phyloP scores from a whole-genome alignment of 2,888 invertebrate genomes.

The Drosophila incognita region DNA sequence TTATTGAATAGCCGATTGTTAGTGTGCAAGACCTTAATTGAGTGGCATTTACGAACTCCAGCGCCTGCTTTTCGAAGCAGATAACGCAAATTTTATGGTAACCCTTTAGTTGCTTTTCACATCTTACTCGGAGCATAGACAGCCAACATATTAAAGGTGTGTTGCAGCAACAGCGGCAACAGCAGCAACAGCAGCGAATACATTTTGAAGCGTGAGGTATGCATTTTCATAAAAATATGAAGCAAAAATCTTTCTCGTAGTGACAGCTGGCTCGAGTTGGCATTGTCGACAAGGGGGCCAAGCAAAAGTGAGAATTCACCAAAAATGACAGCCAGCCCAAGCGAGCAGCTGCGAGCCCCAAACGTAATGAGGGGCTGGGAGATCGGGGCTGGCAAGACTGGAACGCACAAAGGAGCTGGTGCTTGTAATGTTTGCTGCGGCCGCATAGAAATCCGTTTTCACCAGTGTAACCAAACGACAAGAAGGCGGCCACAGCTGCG shows the following conservation, averaged over 20 bases:
- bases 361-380: slow-evolving; percentile 12
- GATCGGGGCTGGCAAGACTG: slow-evolving; percentile 1
- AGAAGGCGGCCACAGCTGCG: slow-evolving; percentile 63
- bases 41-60: neutral
- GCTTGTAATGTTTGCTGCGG: slow-evolving; percentile 45
- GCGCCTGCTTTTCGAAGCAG: neutral
- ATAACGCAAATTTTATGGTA: slow-evolving; percentile 44
- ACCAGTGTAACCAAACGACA: slow-evolving; percentile 51
- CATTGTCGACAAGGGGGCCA: slow-evolving; percentile 16
- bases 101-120: slow-evolving; percentile 64
- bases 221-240: slow-evolving; percentile 69
- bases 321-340: slow-evolving; percentile 51
- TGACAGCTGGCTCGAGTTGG: slow-evolving; percentile 43
- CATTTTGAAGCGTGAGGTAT: slow-evolving; percentile 43
- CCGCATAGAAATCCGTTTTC: slow-evolving; percentile 66
- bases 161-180: neutral
- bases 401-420: slow-evolving; percentile 43
- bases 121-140: slow-evolving; percentile 17
- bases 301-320: slow-evolving; percentile 62
- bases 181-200: neutral
- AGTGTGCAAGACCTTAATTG: neutral
- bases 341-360: slow-evolving; percentile 36
- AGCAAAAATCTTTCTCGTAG: slow-evolving; percentile 36
- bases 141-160: slow-evolving; percentile 15
- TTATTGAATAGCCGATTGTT: neutral